phyloP scores from a whole-genome alignment of 2,797 vertebrate genomes.

The Aldrovandia affinis region DNA sequence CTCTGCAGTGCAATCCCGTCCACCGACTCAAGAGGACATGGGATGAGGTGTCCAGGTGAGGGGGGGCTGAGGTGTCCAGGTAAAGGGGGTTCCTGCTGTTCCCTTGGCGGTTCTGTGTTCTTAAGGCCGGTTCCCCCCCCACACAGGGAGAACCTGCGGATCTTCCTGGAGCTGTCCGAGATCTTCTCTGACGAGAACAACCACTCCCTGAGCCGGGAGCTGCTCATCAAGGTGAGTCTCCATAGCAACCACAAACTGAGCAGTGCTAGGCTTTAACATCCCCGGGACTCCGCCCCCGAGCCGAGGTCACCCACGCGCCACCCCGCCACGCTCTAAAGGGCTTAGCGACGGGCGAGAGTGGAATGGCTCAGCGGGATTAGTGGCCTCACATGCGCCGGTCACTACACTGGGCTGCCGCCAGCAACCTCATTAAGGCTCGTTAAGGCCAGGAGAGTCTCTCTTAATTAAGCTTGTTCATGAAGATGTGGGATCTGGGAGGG shows the following conservation, averaged over 20 bases:
- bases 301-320: neutral
- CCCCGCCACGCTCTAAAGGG: neutral
- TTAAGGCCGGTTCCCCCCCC: neutral
- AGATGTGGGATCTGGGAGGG: neutral
- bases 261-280: neutral
- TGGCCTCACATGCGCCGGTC: neutral
- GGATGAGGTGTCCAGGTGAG: constrained; percentile 81
- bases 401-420: neutral
- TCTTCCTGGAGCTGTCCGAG: constrained; percentile 84
- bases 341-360: neutral
- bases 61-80: neutral
- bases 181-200: constrained; percentile 89
- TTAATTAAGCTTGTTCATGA: constrained; percentile 3
- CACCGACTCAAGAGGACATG: constrained; percentile 84
- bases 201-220: constrained; percentile 83
- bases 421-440: neutral
- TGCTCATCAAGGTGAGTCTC: constrained; percentile 80
- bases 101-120: neutral
- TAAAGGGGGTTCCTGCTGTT: too few species aligned
- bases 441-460: neutral
- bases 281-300: too few species aligned
- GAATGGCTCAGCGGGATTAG: neutral
- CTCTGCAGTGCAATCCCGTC: constrained; percentile 82
- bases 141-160: constrained; percentile 79
- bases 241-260: neutral